A percentile compares a stretch with the other conserved stretches of the same genome.
phyloP scores from a whole-genome alignment of 1,140 invertebrate species.

The Dolichoris vasculosae region DNA sequence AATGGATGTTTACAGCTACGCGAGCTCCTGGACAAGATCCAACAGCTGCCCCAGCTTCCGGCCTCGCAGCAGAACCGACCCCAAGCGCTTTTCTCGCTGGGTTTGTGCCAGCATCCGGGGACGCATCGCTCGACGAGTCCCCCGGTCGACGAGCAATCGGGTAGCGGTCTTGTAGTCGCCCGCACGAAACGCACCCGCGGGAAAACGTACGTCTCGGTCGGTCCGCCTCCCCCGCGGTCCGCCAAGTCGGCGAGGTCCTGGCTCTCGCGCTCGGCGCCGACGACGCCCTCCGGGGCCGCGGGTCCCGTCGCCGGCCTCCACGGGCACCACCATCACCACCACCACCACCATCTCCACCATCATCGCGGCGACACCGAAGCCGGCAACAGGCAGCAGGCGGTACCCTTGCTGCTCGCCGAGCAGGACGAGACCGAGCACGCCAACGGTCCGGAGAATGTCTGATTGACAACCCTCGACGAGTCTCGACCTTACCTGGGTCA shows the following conservation, averaged over 20 bases:
- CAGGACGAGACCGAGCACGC: conserved; percentile 68
- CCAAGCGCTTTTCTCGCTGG: conserved; percentile 63
- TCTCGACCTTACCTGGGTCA: not conserved
- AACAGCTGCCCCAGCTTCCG: conserved; percentile 76
- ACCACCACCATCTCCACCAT: conserved; percentile 59
- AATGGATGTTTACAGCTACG: conserved; percentile 67
- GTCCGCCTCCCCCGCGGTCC: conserved; percentile 54
- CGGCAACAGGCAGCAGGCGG: conserved; percentile 67
- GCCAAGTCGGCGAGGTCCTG: conserved; percentile 73
- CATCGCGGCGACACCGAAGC: conserved; percentile 64
- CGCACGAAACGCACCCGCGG: conserved; percentile 60
- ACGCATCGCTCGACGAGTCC: conserved; percentile 22
- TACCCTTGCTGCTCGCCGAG: conserved; percentile 70
- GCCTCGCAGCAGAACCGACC: conserved; percentile 62
- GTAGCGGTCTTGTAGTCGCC: not conserved
- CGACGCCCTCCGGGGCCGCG: conserved; percentile 79
- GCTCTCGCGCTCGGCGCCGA: conserved; percentile 84
- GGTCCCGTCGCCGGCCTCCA: not conserved
- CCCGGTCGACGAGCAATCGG: not conserved
- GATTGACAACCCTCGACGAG: not conserved
- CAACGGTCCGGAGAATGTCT: conserved; percentile 25
- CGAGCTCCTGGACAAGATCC: conserved; percentile 81
- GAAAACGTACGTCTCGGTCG: conserved; percentile 71
- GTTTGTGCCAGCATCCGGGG: conserved; percentile 16
- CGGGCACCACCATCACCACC: conserved; percentile 16